A percentile compares a stretch with the other conserved stretches of the same genome.
Evolutionary conservation across 2,797 vertebrate species (phyloP).

Genomic region (Neostethus bicornis): DNA sequence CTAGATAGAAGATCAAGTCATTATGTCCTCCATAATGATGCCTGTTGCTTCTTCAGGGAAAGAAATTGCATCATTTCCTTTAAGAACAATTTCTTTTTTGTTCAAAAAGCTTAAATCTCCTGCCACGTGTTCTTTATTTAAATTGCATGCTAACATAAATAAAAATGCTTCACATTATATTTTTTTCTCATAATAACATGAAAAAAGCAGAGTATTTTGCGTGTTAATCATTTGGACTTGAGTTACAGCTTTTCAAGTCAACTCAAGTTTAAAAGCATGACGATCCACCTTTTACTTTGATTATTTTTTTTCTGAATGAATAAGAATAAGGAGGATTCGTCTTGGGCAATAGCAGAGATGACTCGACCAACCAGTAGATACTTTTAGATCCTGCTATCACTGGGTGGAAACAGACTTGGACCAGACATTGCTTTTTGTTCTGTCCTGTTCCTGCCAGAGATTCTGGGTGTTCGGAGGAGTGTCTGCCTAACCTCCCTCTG

Average conservation of each 20-base stretch:
- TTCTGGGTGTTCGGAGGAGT: slow-evolving; percentile 9
- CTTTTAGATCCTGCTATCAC: background rate
- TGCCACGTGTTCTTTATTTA: no score
- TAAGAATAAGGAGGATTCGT: background rate
- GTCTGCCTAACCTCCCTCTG: slow-evolving; percentile 47
- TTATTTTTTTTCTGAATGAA: no score
- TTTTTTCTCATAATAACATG: no score
- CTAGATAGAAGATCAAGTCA: background rate
- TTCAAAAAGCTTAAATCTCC: background rate
- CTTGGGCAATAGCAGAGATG: background rate
- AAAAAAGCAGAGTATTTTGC: no score
- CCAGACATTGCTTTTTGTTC: slow-evolving; percentile 1
- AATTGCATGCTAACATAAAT: background rate
- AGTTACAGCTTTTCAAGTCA: no score
- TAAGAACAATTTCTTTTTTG: background rate
- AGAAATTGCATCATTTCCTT: slow-evolving; percentile 1
- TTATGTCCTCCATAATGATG: no score
- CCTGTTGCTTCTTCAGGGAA: background rate
- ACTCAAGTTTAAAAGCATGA: no score
- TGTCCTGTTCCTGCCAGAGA: slow-evolving; percentile 1
- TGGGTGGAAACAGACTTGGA: background rate
- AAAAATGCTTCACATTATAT: no score
- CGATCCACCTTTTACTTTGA: no score
- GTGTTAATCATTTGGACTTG: no score
- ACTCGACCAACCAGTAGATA: background rate